A percentile compares a stretch with the other conserved stretches of the same genome.
Conservation (phyloP, 2,888 invertebrate genomes). For the Himalopsyche japonica region DNA sequence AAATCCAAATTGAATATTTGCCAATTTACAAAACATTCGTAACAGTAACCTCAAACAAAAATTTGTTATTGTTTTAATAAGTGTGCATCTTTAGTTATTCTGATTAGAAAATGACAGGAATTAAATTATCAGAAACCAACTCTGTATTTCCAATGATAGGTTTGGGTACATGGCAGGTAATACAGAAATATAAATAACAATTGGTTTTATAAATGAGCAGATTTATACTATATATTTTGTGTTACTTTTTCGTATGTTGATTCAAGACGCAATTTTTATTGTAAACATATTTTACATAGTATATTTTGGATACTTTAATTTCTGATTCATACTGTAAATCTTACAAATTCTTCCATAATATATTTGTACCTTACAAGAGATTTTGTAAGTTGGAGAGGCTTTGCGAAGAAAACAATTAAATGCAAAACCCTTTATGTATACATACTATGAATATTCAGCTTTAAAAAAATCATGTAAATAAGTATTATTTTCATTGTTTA, state of each 20-base stretch:
- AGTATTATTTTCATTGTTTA: background rate
- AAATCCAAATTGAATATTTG: conserved; percentile 46
- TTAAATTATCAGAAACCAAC: conserved; percentile 53
- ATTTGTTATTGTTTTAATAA: background rate
- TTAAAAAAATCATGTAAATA: background rate
- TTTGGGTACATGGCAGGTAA: conserved; percentile 73
- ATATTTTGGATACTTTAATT: too few species aligned
- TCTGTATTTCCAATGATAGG: conserved; percentile 72
- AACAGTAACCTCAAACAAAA: conserved; percentile 40
- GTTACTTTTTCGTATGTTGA: too few species aligned
- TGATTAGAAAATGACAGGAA: conserved; percentile 36
- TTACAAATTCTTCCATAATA: background rate
- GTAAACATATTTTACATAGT: too few species aligned
- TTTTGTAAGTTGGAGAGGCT: background rate
- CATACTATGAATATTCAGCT: background rate
- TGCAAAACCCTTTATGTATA: too few species aligned
- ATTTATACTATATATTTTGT: background rate
- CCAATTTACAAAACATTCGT: conserved; percentile 49
- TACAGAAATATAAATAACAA: background rate
- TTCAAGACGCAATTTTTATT: too few species aligned
- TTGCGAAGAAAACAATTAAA: background rate
- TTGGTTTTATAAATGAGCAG: background rate
- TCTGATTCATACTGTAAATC: too few species aligned
- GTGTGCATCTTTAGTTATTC: background rate
- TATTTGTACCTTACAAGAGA: background rate